A percentile compares a stretch with the other conserved stretches of the same genome.
phyloP scores from a whole-genome alignment of 2,113 vertebrate genomes.

The Oryzias javanicus region DNA sequence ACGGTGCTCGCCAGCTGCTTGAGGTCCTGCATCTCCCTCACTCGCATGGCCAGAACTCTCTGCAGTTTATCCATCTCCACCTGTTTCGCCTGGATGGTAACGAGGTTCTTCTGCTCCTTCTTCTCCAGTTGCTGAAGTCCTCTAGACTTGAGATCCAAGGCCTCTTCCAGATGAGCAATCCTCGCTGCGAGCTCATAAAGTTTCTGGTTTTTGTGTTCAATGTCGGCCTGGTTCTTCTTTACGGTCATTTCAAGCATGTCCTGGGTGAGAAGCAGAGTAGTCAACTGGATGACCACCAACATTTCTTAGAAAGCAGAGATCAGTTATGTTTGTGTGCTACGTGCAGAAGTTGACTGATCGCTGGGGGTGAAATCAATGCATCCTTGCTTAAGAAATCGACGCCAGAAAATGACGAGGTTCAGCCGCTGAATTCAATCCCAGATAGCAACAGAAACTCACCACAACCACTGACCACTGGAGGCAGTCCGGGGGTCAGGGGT shows the following conservation, averaged over 20 bases:
- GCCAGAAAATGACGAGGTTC: conserved; percentile 48
- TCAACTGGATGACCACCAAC: background rate
- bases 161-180: conserved; percentile 73
- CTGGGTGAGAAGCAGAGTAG: conserved; percentile 59
- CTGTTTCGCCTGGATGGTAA: conserved; percentile 62
- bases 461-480: conserved; percentile 68
- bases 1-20: conserved; percentile 79
- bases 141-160: conserved; percentile 49
- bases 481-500: conserved; percentile 55
- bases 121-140: conserved; percentile 66
- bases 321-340: conserved; percentile 22
- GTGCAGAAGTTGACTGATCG: conserved; percentile 34
- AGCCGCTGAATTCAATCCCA: conserved; percentile 59
- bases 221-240: conserved; percentile 75
- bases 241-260: conserved; percentile 75
- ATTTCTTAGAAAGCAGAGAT: conserved; percentile 13
- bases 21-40: conserved; percentile 79
- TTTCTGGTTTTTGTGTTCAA: conserved; percentile 73
- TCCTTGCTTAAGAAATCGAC: conserved; percentile 57
- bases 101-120: conserved; percentile 45
- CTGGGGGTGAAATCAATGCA: conserved; percentile 50
- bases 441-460: conserved; percentile 72
- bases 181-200: conserved; percentile 70
- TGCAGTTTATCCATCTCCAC: conserved; percentile 81
- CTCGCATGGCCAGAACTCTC: conserved; percentile 76